Conservation (phyloP, 1,140 invertebrate genomes). For the Zaprionus davidi region DNA sequence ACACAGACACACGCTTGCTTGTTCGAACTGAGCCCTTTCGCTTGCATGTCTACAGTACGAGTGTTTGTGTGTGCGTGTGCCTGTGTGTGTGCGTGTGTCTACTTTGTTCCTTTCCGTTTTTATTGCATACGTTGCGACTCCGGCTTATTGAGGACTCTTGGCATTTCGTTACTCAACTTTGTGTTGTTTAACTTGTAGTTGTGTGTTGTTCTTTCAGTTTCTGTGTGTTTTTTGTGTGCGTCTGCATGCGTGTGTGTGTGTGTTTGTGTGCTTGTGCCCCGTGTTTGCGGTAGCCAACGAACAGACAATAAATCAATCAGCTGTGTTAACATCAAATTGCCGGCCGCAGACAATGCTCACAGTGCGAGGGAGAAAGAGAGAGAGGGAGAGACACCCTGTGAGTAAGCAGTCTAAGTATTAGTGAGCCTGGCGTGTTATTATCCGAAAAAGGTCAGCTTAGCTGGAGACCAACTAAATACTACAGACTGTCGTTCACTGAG, state of each 20-base stretch:
- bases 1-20: background rate
- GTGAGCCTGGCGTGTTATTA: slow-evolving; percentile 34
- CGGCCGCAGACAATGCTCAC: slow-evolving; percentile 60
- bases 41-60: slow-evolving; percentile 34
- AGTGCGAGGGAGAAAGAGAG: slow-evolving; percentile 7
- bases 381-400: background rate
- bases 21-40: slow-evolving; percentile 18
- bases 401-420: slow-evolving; percentile 5
- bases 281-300: slow-evolving; percentile 57
- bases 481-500: slow-evolving; percentile 19
- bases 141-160: slow-evolving; percentile 62
- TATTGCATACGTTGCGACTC: slow-evolving; percentile 68
- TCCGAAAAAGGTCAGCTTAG: slow-evolving; percentile 40
- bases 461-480: slow-evolving; percentile 17
- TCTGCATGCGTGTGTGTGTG: slow-evolving; percentile 35
- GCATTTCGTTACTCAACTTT: slow-evolving; percentile 58
- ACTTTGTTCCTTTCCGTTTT: slow-evolving; percentile 47
- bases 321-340: slow-evolving; percentile 76
- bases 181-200: slow-evolving; percentile 47
- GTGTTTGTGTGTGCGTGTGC: slow-evolving; percentile 19
- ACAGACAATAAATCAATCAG: slow-evolving; percentile 81
- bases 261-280: slow-evolving; percentile 20
- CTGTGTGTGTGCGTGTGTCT: background rate
- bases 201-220: slow-evolving; percentile 43
- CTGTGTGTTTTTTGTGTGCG: slow-evolving; percentile 3